Conservation (phyloP, 2,113 vertebrate genomes). For the Falco punctatus region DNA sequence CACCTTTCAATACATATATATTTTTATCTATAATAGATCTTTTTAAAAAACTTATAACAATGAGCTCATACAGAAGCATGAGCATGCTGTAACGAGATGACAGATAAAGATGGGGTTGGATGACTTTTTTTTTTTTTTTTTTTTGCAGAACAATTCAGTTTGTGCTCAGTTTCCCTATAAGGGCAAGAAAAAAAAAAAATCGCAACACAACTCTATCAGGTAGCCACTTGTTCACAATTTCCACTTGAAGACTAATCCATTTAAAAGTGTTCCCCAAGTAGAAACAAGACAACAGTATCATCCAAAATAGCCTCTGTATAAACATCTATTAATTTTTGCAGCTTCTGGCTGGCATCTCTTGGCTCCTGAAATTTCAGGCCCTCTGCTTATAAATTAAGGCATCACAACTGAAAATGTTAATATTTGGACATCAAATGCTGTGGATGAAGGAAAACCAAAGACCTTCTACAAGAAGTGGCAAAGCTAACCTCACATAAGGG, state of each 20-base stretch:
- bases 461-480: slow-evolving; percentile 75
- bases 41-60: slow-evolving; percentile 78
- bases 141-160: slow-evolving; percentile 91
- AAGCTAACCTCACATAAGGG: not conserved
- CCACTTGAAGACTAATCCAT: slow-evolving; percentile 62
- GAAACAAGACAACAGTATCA: slow-evolving; percentile 61
- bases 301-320: slow-evolving; percentile 63
- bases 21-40: slow-evolving; percentile 85
- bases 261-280: slow-evolving; percentile 62
- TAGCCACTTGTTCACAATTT: slow-evolving; percentile 66
- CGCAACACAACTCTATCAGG: slow-evolving; percentile 59
- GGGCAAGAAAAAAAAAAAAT: slow-evolving; percentile 68
- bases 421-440: slow-evolving; percentile 81
- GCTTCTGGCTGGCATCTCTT: slow-evolving; percentile 50
- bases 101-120: slow-evolving; percentile 68
- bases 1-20: slow-evolving; percentile 92
- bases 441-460: slow-evolving; percentile 90
- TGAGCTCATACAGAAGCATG: slow-evolving; percentile 83
- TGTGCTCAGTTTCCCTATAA: slow-evolving; percentile 91
- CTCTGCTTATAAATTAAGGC: slow-evolving; percentile 88
- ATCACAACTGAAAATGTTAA: slow-evolving; percentile 87
- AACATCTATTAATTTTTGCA: slow-evolving; percentile 49
- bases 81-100: slow-evolving; percentile 86
- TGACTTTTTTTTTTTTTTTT: slow-evolving; percentile 76
- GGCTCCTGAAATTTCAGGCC: slow-evolving; percentile 78